Conservation (phyloP, 2,888 invertebrate species). For the Carpatolechia fugitivella region DNA sequence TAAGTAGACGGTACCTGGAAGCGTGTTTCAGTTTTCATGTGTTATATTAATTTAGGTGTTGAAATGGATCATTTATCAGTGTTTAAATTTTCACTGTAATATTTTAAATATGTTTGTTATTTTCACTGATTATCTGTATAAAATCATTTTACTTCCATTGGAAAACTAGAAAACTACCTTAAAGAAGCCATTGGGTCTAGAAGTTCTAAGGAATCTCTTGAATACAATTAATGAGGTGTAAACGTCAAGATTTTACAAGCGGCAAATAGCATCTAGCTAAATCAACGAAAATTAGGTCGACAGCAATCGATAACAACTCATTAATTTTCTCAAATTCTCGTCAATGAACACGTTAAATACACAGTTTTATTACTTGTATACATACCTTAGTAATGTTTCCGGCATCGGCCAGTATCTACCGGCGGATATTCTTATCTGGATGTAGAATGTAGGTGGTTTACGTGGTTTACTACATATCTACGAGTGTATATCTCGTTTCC, state of each 20-base stretch:
- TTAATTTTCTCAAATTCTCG: not conserved
- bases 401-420: conserved; percentile 58
- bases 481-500: conserved; percentile 59
- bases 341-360: conserved; percentile 2
- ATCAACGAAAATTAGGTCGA: too few relatives aligned
- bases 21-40: not conserved
- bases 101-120: too few relatives aligned
- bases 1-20: not conserved
- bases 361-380: conserved; percentile 1
- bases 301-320: not conserved
- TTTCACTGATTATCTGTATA: too few relatives aligned
- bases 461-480: not conserved
- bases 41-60: conserved; percentile 1
- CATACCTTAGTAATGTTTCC: conserved; percentile 34
- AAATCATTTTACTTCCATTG: too few relatives aligned
- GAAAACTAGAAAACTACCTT: too few relatives aligned
- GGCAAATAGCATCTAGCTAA: too few relatives aligned
- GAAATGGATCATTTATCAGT: conserved; percentile 2
- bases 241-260: too few relatives aligned
- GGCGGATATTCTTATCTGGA: conserved; percentile 53
- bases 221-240: too few relatives aligned
- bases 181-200: too few relatives aligned
- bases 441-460: not conserved
- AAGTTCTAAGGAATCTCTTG: too few relatives aligned
- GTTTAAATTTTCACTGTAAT: not conserved